Base-by-base conservation (phyloP, 2,888 invertebrate species). In the Melipona beecheii region DNA sequence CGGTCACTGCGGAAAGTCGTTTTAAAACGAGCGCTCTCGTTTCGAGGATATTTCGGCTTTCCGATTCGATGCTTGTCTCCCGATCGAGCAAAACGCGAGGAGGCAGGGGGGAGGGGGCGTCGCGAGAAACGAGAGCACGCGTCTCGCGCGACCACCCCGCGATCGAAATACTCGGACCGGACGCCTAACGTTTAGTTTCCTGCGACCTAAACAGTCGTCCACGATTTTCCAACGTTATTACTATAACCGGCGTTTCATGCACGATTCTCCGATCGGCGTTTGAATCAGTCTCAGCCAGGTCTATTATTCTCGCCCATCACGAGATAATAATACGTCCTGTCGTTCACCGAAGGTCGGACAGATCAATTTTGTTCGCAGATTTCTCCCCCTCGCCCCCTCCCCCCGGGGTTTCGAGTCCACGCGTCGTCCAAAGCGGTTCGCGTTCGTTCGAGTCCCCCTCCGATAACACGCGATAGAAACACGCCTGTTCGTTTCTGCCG, bases 1-100 rank as follows among this genome's bases (percentile, higher is more conserved):
- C 87, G 87, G 86, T 86, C 88, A 88, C 78, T 31, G 72, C 66
- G 64, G 76, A 78, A 78, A 75, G 75, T 75, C 77, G 60, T 21
- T 80, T 64, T 64, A 31, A 78, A 78, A 77, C 74, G 77, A 69
- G 65, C 77, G 65, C 43, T 54, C 66, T 54, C 66, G 65, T 66
- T 21, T 62, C 69, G 75, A 54, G 60, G 74, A 66, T 80, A 74
- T 85, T 80, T 84, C 77, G 80, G 43, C 65, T 70, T 76, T 73
- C 75, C 64, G 36, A 68, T 43, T 50, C 49, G 71, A 36, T 56
- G 52, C 49, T 58, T 60, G 77, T n/a, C 36, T 24, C 11, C 2
- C 27, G 62, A 74, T 62, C 52, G 24, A 66, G 31, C 49, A 31
- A 62, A 60, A 27, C 60, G 31, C 31, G 31, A 31, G 31, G 27